Base-by-base conservation (phyloP, 2,888 invertebrate species). In the Gerris lacustris region DNA sequence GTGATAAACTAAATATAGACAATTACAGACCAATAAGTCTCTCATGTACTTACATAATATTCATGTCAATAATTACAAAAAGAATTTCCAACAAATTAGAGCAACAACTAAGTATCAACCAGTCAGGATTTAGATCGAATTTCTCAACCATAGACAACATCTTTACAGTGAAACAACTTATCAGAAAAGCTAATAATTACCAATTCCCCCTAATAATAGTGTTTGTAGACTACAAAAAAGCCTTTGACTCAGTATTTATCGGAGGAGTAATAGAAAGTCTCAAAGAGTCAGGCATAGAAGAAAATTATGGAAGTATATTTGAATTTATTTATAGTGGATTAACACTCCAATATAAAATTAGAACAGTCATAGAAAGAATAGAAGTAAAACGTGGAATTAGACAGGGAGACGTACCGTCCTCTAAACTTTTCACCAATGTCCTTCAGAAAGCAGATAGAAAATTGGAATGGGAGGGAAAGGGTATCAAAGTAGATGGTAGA, bases 1-100 rank as follows among this genome's bases (percentile, higher is more conserved):
- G 67, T 9, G 67, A 67, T 44, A 67, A 45, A n/a, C 18, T 44
- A 17, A 45, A 67, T 45, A 67, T 67, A 44, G 45, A 67, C 7
- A 67, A 67, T 17, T 67, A 67, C 45, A 43, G 67, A 18, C 67
- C 67, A 45, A 44, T 67, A 67, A 67, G 44, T 2, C 44, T 67
- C 17, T 67, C 31, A n/a, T 6, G 18, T 43, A 43, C 44, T 7
- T 67, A 67, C 45, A 44, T 43, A 44, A 45, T 67, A 11, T 44
- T 67, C 5, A 67, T 67, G n/a, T 11, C 43, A 7, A 45, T 67
- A n/a, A 11, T 67, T 44, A 44, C 67, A 45, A 44, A 15, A 11
- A 67, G 67, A n/a, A 55, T 55, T 11, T 9, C 9, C 5, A 55
- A 15, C 9, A 15, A 55, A 15, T 5, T 55, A 5, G 15, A 67